Percentiles rank a stretch among this genome's conserved stretches.
These are phyloP conservation scores for Isaurus tuberculatus DNA, from an alignment of 92 coral and sea anemone genomes.

Conservation along the genomic window DNA sequence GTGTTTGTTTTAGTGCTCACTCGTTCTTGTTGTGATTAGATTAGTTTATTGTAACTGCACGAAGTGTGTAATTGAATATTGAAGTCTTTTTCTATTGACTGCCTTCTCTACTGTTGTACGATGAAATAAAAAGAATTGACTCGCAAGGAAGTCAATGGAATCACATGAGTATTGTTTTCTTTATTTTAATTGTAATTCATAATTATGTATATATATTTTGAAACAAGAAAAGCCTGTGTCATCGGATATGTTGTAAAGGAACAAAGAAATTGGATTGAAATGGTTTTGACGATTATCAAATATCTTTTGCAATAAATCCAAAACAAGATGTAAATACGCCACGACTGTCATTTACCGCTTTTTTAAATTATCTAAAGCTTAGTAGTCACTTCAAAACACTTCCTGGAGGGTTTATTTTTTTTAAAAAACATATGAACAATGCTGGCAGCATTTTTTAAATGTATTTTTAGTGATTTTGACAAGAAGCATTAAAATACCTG, in stretches of 20 bases:
- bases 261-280: background rate
- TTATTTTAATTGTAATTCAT: constrained; percentile 4
- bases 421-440: no score
- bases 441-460: no score
- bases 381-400: no score
- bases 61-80: background rate
- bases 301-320: no score
- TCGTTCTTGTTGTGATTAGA: background rate
- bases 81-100: background rate
- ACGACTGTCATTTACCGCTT: background rate
- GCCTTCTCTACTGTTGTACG: background rate
- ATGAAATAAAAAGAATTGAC: background rate
- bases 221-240: background rate
- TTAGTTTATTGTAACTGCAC: background rate
- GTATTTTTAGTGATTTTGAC: no score
- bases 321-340: background rate
- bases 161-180: background rate
- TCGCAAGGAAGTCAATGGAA: background rate
- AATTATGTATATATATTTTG: background rate
- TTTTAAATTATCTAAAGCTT: no score
- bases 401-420: no score
- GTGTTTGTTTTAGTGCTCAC: constrained; percentile 34
- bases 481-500: no score
- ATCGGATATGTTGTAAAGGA: background rate
- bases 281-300: background rate